Evolutionary conservation across 2,797 vertebrate genomes (phyloP).

Genomic region (Anniella stebbinsi): DNA sequence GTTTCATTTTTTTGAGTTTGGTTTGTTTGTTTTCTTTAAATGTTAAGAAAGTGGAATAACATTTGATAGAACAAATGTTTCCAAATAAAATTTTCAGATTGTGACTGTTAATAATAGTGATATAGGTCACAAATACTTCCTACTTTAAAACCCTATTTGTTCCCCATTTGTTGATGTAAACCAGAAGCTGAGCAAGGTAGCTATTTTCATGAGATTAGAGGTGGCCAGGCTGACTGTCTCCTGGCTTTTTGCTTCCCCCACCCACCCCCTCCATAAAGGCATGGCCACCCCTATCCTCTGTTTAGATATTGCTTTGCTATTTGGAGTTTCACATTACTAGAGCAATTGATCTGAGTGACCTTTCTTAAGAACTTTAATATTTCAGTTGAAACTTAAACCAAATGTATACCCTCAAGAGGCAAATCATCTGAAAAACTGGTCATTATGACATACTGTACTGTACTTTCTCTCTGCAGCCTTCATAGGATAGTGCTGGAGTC

Average conservation of each 20-base stretch:
- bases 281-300: conserved; percentile 87
- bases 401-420: conserved; percentile 91
- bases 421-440: conserved; percentile 82
- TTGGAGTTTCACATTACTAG: conserved; percentile 93
- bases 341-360: conserved; percentile 98
- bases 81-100: conserved; percentile 19
- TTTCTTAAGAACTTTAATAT: conserved; percentile 89
- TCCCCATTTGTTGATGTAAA: conserved; percentile 78
- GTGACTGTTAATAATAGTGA: conserved; percentile 19
- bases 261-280: conserved; percentile 42
- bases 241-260: conserved; percentile 75
- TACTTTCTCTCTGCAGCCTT: background rate
- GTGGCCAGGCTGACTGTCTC: conserved; percentile 98
- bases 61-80: background rate
- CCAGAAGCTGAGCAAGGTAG: conserved; percentile 87
- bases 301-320: conserved; percentile 95
- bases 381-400: conserved; percentile 92
- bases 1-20: conserved; percentile 16
- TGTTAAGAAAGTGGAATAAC: background rate
- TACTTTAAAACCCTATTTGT: conserved; percentile 50
- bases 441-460: conserved; percentile 34
- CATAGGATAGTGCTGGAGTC: conserved; percentile 57
- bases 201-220: conserved; percentile 91
- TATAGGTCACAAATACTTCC: background rate
- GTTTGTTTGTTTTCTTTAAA: background rate